A percentile compares a stretch with the other conserved stretches of the same genome.
Conservation (phyloP, 2,113 vertebrate genomes). For the Scopus umbretta region DNA sequence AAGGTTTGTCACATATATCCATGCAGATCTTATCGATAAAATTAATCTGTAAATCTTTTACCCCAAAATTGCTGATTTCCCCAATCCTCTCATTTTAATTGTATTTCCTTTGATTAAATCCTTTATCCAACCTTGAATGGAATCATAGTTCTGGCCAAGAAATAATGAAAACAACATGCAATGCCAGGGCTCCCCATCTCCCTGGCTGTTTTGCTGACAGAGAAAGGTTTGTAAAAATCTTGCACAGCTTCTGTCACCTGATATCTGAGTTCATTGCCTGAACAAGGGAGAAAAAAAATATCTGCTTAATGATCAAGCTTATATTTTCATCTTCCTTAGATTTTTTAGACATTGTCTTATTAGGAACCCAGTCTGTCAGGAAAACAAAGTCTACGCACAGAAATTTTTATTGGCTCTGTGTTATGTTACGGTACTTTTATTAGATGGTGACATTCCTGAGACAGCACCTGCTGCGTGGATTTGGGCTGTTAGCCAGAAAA, state of each 20-base stretch:
- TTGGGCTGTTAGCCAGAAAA: conserved; percentile 67
- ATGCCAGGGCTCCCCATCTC: background rate
- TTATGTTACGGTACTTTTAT: conserved; percentile 69
- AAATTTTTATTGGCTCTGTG: conserved; percentile 65
- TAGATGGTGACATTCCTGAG: conserved; percentile 68
- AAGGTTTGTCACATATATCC: background rate
- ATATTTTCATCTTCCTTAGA: background rate
- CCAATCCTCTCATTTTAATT: background rate
- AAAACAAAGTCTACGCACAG: conserved; percentile 43
- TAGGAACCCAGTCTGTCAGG: conserved; percentile 63
- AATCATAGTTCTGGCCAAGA: background rate
- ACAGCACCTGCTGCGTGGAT: conserved; percentile 71
- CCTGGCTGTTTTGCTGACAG: background rate
- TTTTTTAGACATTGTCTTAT: conserved; percentile 46
- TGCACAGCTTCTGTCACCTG: background rate
- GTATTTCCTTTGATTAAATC: background rate
- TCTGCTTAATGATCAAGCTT: conserved; percentile 5
- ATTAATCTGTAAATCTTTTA: background rate
- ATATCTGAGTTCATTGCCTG: background rate
- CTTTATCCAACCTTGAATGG: background rate
- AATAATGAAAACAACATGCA: background rate
- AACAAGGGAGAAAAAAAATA: conserved; percentile 1
- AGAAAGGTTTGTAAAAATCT: background rate
- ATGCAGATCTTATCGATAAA: background rate
- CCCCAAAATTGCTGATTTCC: background rate